phyloP scores from a whole-genome alignment of 2,113 vertebrate genomes.

The Apaloderma vittatum region DNA sequence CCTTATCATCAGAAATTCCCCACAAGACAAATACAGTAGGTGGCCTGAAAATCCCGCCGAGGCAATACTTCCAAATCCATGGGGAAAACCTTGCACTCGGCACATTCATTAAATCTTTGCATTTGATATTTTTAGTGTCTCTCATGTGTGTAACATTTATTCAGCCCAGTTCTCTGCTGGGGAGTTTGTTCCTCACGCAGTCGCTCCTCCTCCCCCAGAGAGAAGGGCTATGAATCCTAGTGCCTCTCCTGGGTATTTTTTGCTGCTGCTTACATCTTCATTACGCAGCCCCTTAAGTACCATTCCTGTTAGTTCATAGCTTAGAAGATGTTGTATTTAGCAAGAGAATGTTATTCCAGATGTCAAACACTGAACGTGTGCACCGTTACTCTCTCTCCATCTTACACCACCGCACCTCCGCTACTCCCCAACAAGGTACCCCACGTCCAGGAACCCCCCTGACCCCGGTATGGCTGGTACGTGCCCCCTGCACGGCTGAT shows the following conservation, averaged over 20 bases:
- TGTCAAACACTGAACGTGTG: fast-evolving
- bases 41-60: constrained; percentile 7
- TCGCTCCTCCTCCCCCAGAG: neutral
- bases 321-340: neutral
- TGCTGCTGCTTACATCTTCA: constrained; percentile 22
- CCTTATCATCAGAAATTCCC: neutral
- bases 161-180: constrained; percentile 7
- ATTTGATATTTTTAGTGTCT: constrained; percentile 2
- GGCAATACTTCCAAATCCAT: neutral
- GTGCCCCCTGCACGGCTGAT: neutral
- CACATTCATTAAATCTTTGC: neutral
- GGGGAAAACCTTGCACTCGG: neutral
- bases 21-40: neutral
- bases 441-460: neutral
- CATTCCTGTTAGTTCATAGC: neutral
- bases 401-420: neutral
- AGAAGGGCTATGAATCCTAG: neutral
- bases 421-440: neutral
- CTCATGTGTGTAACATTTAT: neutral
- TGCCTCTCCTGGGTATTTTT: neutral
- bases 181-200: neutral
- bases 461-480: neutral
- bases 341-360: neutral
- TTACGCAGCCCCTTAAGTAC: neutral
- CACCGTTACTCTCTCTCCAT: neutral